Conservation (phyloP, 2,888 invertebrate genomes). For the Calameuta pallipes region DNA sequence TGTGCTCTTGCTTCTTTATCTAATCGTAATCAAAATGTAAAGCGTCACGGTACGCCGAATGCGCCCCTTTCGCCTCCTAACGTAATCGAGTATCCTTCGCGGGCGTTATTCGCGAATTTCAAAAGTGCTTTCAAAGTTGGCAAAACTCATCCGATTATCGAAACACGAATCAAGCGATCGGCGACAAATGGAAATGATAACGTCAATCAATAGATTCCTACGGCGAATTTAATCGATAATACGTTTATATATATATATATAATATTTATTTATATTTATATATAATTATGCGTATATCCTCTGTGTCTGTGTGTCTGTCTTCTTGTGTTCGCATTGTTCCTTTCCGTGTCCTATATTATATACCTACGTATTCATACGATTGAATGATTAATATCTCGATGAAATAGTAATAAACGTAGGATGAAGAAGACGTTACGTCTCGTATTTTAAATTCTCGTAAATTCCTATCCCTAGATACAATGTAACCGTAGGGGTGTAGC, state of each 20-base stretch:
- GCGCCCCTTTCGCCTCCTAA: too few relatives aligned
- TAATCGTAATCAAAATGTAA: too few relatives aligned
- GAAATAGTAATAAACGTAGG: constrained; percentile 4
- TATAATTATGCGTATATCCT: too few relatives aligned
- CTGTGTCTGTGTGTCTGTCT: too few relatives aligned
- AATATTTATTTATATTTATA: neutral
- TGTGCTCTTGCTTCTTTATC: too few relatives aligned
- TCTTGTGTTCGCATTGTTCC: too few relatives aligned
- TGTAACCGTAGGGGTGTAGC: too few relatives aligned
- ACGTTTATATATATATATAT: constrained; percentile 8
- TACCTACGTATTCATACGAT: neutral
- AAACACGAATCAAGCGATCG: neutral
- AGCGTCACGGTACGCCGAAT: too few relatives aligned
- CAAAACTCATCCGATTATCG: too few relatives aligned
- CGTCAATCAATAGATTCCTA: constrained; percentile 37
- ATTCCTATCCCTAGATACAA: neutral
- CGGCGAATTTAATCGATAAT: constrained; percentile 30
- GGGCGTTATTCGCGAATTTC: neutral
- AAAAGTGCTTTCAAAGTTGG: neutral
- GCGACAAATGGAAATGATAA: constrained; percentile 35
- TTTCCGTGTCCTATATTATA: neutral
- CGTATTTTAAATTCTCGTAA: neutral
- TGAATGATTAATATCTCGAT: neutral
- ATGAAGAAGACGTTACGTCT: constrained; percentile 3
- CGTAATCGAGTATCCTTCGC: neutral